Evolutionary conservation across 2,797 vertebrate genomes (phyloP).

Genomic region (Pangasius larnaudii): DNA sequence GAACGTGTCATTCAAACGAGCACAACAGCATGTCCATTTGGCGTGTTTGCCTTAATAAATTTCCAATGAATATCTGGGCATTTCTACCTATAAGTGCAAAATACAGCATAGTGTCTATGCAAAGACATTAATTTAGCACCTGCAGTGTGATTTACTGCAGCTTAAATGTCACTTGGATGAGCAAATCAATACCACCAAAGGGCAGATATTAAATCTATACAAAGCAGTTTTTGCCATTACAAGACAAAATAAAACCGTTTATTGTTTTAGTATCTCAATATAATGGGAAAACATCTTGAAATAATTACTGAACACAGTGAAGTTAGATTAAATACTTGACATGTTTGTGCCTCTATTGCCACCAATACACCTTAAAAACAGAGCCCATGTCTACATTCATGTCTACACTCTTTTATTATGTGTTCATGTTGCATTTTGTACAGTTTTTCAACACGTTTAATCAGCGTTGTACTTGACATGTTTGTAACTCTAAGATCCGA

Average conservation of each 20-base stretch:
- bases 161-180: constrained; percentile 5
- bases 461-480: background rate
- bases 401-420: background rate
- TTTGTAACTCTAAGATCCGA: background rate
- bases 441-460: background rate
- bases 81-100: background rate
- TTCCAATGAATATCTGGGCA: background rate
- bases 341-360: background rate
- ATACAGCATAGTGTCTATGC: background rate
- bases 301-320: background rate
- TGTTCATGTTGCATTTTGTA: background rate
- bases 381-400: background rate
- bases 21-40: background rate
- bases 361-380: background rate
- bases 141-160: background rate
- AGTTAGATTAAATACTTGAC: background rate
- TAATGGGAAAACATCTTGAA: background rate
- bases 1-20: background rate
- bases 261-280: background rate
- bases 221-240: background rate
- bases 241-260: background rate
- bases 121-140: background rate
- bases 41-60: background rate
- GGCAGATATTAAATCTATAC: constrained; percentile 17
- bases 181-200: constrained; percentile 21